These are phyloP conservation scores for Caenorhabditis plicata DNA, from an alignment of 2,888 invertebrate species.

Conservation along the genomic window DNA sequence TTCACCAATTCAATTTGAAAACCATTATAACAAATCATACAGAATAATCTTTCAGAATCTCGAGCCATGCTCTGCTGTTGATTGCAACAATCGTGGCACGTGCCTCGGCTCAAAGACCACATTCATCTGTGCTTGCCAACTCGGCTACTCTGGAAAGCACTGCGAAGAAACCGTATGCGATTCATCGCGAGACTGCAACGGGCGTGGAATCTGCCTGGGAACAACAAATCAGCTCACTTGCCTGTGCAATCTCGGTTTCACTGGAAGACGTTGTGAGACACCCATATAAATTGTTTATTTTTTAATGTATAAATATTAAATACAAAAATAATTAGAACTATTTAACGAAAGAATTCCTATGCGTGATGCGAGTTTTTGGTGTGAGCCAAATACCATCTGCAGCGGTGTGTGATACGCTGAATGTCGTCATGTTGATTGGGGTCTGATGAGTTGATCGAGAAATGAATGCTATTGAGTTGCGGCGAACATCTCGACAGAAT, in stretches of 20 bases:
- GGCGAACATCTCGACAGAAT: too few relatives aligned
- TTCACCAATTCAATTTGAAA: neutral
- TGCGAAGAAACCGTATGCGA: conserved; percentile 62
- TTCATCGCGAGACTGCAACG: conserved; percentile 57
- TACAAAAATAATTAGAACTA: too few relatives aligned
- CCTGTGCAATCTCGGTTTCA: conserved; percentile 51
- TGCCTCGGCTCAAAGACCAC: conserved; percentile 53
- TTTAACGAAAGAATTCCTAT: too few relatives aligned
- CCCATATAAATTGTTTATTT: conserved; percentile 14
- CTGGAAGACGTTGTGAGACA: conserved; percentile 51
- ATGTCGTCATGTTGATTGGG: too few relatives aligned
- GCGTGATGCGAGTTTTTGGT: too few relatives aligned
- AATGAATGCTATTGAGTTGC: too few relatives aligned
- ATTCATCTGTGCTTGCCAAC: conserved; percentile 55
- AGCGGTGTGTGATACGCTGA: too few relatives aligned
- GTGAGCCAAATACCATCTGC: too few relatives aligned
- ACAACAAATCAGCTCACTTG: conserved; percentile 50
- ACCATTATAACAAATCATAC: neutral
- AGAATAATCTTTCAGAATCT: too few relatives aligned
- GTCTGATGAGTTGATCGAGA: too few relatives aligned
- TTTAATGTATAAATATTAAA: neutral
- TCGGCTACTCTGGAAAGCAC: conserved; percentile 52
- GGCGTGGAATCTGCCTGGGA: conserved; percentile 58
- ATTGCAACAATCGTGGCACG: conserved; percentile 56
- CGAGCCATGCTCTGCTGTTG: conserved; percentile 32